Percentiles rank a stretch among this genome's conserved stretches.
These are phyloP conservation scores for Phrixothrix hirtus DNA, from an alignment of 2,888 invertebrate genomes.

Conservation along the genomic window DNA sequence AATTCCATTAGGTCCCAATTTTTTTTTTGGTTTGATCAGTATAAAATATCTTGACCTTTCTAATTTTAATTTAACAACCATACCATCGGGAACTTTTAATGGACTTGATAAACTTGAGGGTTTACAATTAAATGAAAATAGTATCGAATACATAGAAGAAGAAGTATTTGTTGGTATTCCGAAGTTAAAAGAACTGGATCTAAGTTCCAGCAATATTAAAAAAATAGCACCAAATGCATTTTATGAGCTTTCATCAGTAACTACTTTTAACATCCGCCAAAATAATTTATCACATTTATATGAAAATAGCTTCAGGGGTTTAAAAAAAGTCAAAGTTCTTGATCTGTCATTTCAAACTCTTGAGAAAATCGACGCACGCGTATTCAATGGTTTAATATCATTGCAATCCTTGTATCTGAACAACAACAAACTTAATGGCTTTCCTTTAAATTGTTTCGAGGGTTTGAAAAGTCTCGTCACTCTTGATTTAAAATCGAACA, in stretches of 20 bases:
- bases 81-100: background rate
- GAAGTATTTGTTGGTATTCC: constrained; percentile 1
- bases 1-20: background rate
- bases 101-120: background rate
- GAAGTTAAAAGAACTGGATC: constrained; percentile 6
- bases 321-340: background rate
- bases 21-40: background rate
- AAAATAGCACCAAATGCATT: background rate
- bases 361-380: background rate
- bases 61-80: background rate
- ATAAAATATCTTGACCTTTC: background rate
- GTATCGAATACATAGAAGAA: constrained; percentile 6
- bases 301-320: background rate
- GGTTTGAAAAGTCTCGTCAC: background rate
- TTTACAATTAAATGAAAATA: constrained; percentile 11
- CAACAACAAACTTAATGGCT: background rate
- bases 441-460: background rate
- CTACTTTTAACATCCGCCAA: background rate
- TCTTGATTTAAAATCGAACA: background rate
- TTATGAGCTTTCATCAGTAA: background rate
- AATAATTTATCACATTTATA: background rate
- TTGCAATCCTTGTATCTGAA: background rate
- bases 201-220: constrained; percentile 5
- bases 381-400: background rate
- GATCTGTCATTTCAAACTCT: background rate